Percentiles rank a stretch among this genome's conserved stretches.
phyloP scores from a whole-genome alignment of 2,888 invertebrate species.

The Schizaphis graminum region DNA sequence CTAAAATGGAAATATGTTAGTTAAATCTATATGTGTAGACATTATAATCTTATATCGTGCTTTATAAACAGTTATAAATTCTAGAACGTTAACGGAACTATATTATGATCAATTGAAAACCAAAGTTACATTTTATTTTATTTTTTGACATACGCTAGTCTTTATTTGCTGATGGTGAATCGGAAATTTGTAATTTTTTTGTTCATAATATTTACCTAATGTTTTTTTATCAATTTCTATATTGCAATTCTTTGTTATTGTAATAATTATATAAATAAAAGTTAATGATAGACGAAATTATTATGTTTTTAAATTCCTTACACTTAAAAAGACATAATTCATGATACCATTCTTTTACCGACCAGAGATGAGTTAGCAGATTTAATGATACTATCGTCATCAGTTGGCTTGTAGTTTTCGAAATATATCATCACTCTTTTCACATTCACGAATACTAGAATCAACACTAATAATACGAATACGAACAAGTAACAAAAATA shows the following conservation, averaged over 20 bases:
- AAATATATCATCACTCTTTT: not conserved
- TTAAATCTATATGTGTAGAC: not conserved
- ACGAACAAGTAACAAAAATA: not conserved
- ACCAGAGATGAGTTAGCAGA: not conserved
- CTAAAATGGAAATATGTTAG: not conserved
- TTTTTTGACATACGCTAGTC: not conserved
- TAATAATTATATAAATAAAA: not conserved
- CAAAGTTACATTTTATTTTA: not conserved
- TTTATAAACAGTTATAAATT: not conserved
- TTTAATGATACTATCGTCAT: not conserved
- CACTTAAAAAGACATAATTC: not conserved
- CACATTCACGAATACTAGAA: not conserved
- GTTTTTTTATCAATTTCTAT: not conserved
- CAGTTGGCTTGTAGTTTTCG: not conserved
- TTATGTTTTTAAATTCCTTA: not conserved
- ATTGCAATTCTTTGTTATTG: not conserved
- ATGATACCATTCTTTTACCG: not conserved
- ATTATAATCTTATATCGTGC: not conserved
- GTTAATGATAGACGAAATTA: not conserved
- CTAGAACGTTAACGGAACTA: constrained; percentile 15
- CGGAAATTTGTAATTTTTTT: not conserved
- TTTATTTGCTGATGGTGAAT: not conserved
- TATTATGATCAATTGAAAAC: not conserved
- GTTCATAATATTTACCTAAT: not conserved
- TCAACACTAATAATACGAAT: not conserved